Evolutionary conservation across 2,888 invertebrate species (phyloP).

Genomic region (Drosophila nr. perissopoda): DNA sequence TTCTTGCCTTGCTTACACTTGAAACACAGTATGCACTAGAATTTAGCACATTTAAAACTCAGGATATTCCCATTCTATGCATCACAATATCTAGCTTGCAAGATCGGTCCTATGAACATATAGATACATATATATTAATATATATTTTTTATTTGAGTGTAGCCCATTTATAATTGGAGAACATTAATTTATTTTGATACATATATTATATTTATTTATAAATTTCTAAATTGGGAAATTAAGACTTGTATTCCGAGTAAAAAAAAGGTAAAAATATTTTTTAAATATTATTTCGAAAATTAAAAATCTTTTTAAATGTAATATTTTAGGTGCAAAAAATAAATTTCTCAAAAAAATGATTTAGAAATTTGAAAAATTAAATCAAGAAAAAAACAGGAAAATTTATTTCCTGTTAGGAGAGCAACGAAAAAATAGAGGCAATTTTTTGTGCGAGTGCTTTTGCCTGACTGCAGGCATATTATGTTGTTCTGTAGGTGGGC

Average conservation of each 20-base stretch:
- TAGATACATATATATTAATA: not conserved
- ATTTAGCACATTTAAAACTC: not conserved
- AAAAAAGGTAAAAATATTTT: not conserved
- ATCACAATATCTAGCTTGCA: not conserved
- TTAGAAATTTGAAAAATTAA: not conserved
- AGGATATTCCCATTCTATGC: not conserved
- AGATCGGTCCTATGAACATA: not conserved
- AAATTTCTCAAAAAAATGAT: not conserved
- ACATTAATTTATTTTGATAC: no score
- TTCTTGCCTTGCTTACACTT: constrained; percentile 3
- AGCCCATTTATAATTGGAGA: no score
- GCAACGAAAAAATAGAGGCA: not conserved
- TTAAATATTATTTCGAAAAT: not conserved
- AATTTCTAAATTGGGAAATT: not conserved
- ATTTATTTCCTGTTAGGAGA: not conserved
- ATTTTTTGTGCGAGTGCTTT: not conserved
- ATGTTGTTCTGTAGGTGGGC: constrained; percentile 21
- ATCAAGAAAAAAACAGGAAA: not conserved
- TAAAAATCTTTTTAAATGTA: no score
- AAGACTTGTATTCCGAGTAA: not conserved
- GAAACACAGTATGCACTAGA: not conserved
- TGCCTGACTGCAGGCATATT: constrained; percentile 31
- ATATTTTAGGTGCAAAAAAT: no score
- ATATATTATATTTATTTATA: no score
- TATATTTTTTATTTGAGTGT: not conserved